Conservation (phyloP, 2,888 invertebrate species). For the Acleris laterana region DNA sequence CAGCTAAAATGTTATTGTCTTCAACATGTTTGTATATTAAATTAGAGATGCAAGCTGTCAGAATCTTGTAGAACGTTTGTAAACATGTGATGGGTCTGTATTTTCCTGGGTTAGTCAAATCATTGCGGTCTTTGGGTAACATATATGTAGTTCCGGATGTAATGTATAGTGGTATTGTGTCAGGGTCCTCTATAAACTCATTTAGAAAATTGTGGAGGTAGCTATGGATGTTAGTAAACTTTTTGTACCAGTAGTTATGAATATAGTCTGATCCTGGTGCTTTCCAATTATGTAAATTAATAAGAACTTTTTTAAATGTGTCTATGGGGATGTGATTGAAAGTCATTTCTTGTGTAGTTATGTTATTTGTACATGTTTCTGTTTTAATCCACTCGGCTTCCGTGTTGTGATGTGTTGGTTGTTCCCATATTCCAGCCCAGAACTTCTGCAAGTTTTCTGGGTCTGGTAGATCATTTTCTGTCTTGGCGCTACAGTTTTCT, state of each 20-base stretch:
- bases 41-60: constrained; percentile 41
- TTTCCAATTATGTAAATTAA: constrained; percentile 40
- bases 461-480: constrained; percentile 5
- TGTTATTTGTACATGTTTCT: constrained; percentile 3
- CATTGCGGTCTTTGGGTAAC: constrained; percentile 40
- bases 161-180: constrained; percentile 32
- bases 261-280: constrained; percentile 39
- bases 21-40: constrained; percentile 38
- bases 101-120: constrained; percentile 40
- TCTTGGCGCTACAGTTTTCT: not conserved
- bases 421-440: constrained; percentile 36
- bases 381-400: constrained; percentile 34
- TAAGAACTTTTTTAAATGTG: constrained; percentile 27
- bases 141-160: constrained; percentile 40
- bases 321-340: constrained; percentile 34
- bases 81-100: constrained; percentile 47
- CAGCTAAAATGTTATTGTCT: constrained; percentile 40
- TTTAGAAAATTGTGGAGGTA: constrained; percentile 32
- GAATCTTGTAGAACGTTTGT: constrained; percentile 45
- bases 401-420: constrained; percentile 33
- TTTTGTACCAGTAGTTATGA: constrained; percentile 43
- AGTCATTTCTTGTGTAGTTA: constrained; percentile 14
- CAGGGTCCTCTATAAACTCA: constrained; percentile 32
- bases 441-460: constrained; percentile 21
- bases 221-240: constrained; percentile 36